Base-by-base conservation (phyloP, 1,140 invertebrate species). In the Caligus rogercresseyi region DNA sequence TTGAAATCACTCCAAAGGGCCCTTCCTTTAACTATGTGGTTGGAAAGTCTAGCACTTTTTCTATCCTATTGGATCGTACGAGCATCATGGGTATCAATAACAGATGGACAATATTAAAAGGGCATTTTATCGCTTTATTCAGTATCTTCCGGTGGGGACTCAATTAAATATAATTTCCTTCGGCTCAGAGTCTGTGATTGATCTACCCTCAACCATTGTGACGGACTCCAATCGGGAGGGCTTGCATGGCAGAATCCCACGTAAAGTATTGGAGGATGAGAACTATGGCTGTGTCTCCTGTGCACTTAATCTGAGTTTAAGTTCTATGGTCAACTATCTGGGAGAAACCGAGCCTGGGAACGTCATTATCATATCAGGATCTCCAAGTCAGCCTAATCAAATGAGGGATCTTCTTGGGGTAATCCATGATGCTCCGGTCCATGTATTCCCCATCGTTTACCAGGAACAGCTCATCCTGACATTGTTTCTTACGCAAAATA, bases 181-280 rank as follows among this genome's bases (percentile, higher is more conserved):
- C 55, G 68, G 68, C 14, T 54, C 31, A 16, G 67, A 67, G 16
- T 58, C 65, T 20, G 64, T 64, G 7, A 25, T 67, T n/a, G 67
- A 66, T 61, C 61, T 71, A 14, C 69, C 69, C n/a, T 60, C 69
- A 24, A 69, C 69, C 2, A 57, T 67, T 11, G 66, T 71, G 54
- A 69, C 63, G 14, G 65, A 67, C 25, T 66, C 66, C n/a, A 71
- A 71, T 60, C 63, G 70, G 21, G 70, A 71, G 52, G 67, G 67
- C 43, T 62, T 71, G 18, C 66, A 70, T 58, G 70, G 70, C 14
- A 60, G 70, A 26, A 70, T 71, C 58, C 70, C 70, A 20, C 62
- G 68, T 16, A 58, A 53, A 25, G 52, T 55, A 15, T 11, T 25
- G 7, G 18, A 20, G 19, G 52, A 54, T n/a, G 24, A 58, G 1